phyloP scores from a whole-genome alignment of 2,888 invertebrate genomes.

The Odontocolon sp. region DNA sequence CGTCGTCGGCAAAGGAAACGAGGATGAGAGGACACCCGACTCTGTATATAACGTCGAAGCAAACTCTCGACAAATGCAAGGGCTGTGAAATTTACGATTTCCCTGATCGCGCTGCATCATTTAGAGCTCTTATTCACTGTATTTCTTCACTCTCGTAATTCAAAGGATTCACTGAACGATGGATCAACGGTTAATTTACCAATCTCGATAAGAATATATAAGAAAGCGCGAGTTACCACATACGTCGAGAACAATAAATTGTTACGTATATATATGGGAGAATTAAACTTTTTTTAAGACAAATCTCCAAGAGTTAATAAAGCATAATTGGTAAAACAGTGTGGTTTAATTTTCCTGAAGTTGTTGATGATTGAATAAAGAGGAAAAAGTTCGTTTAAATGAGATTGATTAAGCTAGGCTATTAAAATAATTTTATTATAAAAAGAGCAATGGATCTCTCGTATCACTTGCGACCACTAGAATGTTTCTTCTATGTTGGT shows the following conservation, averaged over 20 bases:
- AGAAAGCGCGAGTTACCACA: not conserved
- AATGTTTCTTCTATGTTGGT: too few species aligned
- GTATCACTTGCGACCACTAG: too few species aligned
- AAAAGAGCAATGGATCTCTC: too few species aligned
- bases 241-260: not conserved
- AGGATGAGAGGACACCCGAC: constrained; percentile 31
- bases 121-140: constrained; percentile 32
- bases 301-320: too few species aligned
- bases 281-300: too few species aligned
- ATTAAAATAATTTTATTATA: too few species aligned
- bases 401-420: too few species aligned
- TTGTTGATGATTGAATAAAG: too few species aligned
- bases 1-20: not conserved
- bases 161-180: constrained; percentile 1
- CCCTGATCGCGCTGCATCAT: constrained; percentile 70
- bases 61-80: constrained; percentile 74
- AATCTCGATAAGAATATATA: not conserved
- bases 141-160: not conserved
- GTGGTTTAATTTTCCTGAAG: too few species aligned
- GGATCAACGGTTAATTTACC: not conserved
- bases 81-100: constrained; percentile 73
- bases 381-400: too few species aligned
- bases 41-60: constrained; percentile 42
- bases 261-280: too few species aligned
- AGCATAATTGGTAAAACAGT: too few species aligned